Percentiles rank a stretch among this genome's conserved stretches.
Evolutionary conservation across 2,797 vertebrate species (phyloP).

Genomic region (Natrix natrix): DNA sequence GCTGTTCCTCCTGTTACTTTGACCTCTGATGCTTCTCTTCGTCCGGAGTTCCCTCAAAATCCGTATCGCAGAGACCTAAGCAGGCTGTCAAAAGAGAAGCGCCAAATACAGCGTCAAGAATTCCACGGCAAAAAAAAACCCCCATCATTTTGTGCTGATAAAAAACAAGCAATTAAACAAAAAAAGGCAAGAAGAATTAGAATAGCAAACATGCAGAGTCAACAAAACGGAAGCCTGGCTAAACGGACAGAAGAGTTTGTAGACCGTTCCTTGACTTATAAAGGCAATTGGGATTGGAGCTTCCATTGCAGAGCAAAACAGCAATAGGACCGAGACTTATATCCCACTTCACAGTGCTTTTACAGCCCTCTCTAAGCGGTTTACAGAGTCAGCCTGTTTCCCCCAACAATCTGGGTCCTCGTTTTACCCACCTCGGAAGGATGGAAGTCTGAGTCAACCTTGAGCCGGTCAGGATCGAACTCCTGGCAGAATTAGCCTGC

Average conservation of each 20-base stretch:
- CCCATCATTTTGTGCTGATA: no score
- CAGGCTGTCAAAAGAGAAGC: conserved; percentile 63
- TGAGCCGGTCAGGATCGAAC: no score
- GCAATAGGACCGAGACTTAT: no score
- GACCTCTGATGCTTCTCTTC: conserved; percentile 18
- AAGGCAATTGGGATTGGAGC: background rate
- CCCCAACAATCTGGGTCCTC: no score
- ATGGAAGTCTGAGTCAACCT: no score
- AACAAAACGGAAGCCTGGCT: background rate
- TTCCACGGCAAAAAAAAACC: background rate
- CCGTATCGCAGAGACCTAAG: conserved; percentile 49
- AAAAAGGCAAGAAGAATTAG: background rate
- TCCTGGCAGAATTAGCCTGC: no score
- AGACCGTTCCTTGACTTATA: background rate
- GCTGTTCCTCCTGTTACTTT: conserved; percentile 20
- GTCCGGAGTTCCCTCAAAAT: background rate
- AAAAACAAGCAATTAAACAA: background rate
- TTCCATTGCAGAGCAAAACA: background rate
- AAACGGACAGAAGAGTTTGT: background rate
- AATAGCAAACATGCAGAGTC: background rate
- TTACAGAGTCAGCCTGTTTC: no score
- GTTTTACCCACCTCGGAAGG: no score
- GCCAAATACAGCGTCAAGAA: conserved; percentile 47
- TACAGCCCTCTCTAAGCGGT: no score
- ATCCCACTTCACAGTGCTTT: no score